Conservation (phyloP, 1,140 invertebrate species). For the Drosophila micromelanica region DNA sequence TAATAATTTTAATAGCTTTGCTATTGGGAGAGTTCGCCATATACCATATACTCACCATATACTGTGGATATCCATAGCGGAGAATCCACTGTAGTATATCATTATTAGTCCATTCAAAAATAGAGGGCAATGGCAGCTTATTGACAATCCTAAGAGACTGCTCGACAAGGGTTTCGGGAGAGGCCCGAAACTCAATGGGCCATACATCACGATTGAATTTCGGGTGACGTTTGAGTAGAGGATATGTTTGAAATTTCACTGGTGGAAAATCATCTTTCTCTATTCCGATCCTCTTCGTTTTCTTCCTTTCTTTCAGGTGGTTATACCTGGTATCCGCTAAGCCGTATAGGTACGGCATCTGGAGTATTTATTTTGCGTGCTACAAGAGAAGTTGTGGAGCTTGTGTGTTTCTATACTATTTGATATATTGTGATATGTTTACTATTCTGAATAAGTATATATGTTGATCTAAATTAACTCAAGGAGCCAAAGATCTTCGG, state of each 20-base stretch:
- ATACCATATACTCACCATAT: constrained; percentile 64
- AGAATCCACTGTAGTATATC: constrained; percentile 59
- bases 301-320: no score
- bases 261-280: neutral
- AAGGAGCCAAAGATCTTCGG: no score
- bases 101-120: constrained; percentile 66
- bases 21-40: no score
- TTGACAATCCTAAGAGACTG: constrained; percentile 51
- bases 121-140: constrained; percentile 51
- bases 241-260: neutral
- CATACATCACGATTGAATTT: neutral
- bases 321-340: neutral
- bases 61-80: constrained; percentile 66
- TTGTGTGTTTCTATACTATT: no score
- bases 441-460: no score
- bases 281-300: no score
- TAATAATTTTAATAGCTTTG: no score
- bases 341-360: neutral
- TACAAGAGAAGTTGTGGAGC: no score
- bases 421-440: no score
- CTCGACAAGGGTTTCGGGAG: constrained; percentile 26
- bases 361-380: no score
- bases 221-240: no score
- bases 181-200: neutral
- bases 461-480: no score